Evolutionary conservation across 2,797 vertebrate species (phyloP).

Genomic region (Acanthurus leucopareius): DNA sequence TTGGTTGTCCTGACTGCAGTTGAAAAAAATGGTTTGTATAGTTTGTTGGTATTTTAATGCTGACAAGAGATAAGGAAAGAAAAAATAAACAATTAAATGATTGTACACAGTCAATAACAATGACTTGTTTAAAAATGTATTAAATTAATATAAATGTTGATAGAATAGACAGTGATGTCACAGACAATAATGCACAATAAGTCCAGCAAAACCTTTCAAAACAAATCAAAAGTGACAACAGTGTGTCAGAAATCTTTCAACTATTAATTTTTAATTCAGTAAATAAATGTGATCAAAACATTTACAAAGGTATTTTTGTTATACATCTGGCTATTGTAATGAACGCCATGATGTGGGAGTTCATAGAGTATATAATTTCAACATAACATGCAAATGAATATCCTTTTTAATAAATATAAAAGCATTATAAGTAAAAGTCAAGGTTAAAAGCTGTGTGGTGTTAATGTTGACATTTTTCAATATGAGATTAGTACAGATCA

Average conservation of each 20-base stretch:
- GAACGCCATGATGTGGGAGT: neutral
- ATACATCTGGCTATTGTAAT: neutral
- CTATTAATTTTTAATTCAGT: neutral
- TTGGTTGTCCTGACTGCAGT: neutral
- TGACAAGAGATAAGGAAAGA: no score
- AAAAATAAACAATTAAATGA: neutral
- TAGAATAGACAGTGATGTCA: neutral
- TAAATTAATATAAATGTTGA: no score
- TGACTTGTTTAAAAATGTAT: neutral
- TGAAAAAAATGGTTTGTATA: neutral
- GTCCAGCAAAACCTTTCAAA: neutral
- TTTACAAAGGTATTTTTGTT: neutral
- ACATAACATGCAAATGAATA: no score
- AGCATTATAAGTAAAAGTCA: no score
- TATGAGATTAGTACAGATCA: no score
- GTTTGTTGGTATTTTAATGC: neutral
- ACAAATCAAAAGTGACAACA: neutral
- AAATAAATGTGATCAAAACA: neutral
- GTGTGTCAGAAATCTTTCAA: neutral
- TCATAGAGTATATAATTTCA: neutral
- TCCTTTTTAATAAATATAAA: no score
- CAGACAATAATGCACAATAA: neutral
- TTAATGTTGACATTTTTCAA: no score
- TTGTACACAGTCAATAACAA: neutral
- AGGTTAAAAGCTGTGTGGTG: no score